Percentiles rank a stretch among this genome's conserved stretches.
Evolutionary conservation across 1,140 invertebrate species (phyloP).

Genomic region (Arion vulgaris): DNA sequence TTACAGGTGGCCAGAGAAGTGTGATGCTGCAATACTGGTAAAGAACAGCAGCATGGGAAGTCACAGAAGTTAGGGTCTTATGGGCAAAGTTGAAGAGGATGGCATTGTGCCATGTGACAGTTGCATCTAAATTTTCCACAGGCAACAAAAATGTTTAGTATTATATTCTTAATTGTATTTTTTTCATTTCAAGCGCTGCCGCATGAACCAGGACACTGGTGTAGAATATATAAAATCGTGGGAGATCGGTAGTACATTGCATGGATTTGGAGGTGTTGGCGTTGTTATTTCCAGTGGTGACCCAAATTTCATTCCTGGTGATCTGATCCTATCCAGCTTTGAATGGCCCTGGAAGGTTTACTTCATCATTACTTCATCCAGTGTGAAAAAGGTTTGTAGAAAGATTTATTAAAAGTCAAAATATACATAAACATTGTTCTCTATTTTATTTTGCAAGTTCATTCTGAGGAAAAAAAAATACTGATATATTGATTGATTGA

Average conservation of each 20-base stretch:
- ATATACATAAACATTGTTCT: background rate
- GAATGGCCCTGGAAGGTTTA: constrained; percentile 61
- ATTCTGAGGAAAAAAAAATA: too few relatives aligned
- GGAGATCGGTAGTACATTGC: constrained; percentile 53
- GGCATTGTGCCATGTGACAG: too few relatives aligned
- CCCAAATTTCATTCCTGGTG: constrained; percentile 46
- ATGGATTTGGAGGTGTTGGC: constrained; percentile 63
- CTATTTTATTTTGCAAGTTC: background rate
- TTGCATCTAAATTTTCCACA: too few relatives aligned
- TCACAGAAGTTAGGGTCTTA: too few relatives aligned
- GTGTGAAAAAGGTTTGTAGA: constrained; percentile 37
- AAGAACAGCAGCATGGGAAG: too few relatives aligned
- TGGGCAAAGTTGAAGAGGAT: too few relatives aligned
- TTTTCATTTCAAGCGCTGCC: constrained; percentile 54
- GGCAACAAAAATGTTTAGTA: too few relatives aligned
- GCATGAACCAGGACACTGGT: constrained; percentile 65
- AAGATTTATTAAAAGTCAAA: background rate
- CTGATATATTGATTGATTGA: too few relatives aligned
- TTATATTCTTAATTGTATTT: too few relatives aligned
- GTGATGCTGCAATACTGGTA: too few relatives aligned
- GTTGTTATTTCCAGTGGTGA: constrained; percentile 49
- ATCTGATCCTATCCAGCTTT: constrained; percentile 52
- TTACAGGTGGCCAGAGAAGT: too few relatives aligned
- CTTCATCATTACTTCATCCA: constrained; percentile 13
- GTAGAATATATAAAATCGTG: constrained; percentile 63